Evolutionary conservation across 2,888 invertebrate species (phyloP).

Genomic region (Celastrina argiolus): DNA sequence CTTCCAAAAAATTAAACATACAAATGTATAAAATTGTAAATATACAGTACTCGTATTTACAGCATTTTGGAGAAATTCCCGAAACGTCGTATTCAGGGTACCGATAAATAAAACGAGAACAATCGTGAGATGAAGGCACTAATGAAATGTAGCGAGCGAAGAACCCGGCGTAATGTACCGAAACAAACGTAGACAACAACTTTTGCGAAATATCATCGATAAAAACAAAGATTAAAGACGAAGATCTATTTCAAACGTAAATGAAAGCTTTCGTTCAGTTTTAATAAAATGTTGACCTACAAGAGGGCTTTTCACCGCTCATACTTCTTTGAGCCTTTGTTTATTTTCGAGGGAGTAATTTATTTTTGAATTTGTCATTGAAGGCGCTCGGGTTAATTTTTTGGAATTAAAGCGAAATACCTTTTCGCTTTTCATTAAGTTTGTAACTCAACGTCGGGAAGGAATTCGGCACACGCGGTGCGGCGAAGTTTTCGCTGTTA

Average conservation of each 20-base stretch:
- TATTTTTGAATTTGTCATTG: constrained; percentile 15
- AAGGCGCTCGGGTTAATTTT: constrained; percentile 13
- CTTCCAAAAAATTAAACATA: not conserved
- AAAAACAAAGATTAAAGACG: constrained; percentile 38
- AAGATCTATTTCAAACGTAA: constrained; percentile 34
- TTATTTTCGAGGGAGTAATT: constrained; percentile 4
- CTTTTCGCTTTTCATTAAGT: constrained; percentile 29
- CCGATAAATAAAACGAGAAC: constrained; percentile 59
- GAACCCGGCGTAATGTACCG: constrained; percentile 62
- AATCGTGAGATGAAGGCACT: constrained; percentile 51
- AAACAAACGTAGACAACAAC: constrained; percentile 57
- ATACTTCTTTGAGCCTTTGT: constrained; percentile 10
- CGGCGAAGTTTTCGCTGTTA: constrained; percentile 73
- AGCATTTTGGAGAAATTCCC: not conserved
- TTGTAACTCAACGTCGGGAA: constrained; percentile 54
- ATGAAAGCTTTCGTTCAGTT: constrained; percentile 30
- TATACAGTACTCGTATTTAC: not conserved
- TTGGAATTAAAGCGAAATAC: constrained; percentile 14
- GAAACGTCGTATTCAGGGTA: not conserved
- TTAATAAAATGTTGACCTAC: constrained; percentile 34
- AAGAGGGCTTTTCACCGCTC: constrained; percentile 29
- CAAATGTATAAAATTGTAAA: not conserved
- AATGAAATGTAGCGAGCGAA: constrained; percentile 66
- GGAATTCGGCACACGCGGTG: constrained; percentile 69
- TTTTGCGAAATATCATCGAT: constrained; percentile 49